Percentiles rank a stretch among this genome's conserved stretches.
These are phyloP conservation scores for Popillia japonica DNA, from an alignment of 1,140 invertebrate genomes.

Conservation along the genomic window DNA sequence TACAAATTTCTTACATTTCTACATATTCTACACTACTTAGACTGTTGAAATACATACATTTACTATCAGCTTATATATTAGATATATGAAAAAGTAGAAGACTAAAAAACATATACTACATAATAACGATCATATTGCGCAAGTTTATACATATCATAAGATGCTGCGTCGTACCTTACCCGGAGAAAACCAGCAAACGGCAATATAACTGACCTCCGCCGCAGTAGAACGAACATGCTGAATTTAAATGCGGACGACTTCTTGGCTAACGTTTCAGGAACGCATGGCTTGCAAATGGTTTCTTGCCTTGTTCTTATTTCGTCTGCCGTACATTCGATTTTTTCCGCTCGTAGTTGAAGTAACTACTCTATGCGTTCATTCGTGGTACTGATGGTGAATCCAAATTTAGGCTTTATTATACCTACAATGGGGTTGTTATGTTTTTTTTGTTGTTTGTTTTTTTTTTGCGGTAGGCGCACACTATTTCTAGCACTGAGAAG, in stretches of 20 bases:
- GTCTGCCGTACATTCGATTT: conserved; percentile 15
- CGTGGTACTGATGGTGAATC: background rate
- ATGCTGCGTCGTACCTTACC: background rate
- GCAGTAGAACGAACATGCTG: background rate
- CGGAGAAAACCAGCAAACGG: background rate
- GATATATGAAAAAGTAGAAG: background rate
- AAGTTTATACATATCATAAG: conserved; percentile 1
- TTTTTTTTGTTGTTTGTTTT: too few relatives aligned
- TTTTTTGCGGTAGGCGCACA: too few relatives aligned
- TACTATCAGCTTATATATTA: background rate
- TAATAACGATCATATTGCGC: conserved; percentile 4
- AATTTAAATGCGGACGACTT: conserved; percentile 11
- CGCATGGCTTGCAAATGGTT: background rate
- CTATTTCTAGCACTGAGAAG: too few relatives aligned
- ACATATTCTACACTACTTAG: too few relatives aligned
- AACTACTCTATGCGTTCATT: background rate
- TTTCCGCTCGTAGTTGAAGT: background rate
- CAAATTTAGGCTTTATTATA: background rate
- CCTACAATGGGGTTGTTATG: too few relatives aligned
- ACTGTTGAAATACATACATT: background rate
- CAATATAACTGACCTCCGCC: conserved; percentile 12
- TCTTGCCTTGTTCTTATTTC: background rate
- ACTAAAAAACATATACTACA: background rate
- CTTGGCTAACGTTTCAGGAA: background rate
- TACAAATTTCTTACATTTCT: background rate